Evolutionary conservation across 1,140 invertebrate genomes (phyloP), one percentile per base, ranked within the genome.

Genomic region (Neodiprion fabricii): DNA sequence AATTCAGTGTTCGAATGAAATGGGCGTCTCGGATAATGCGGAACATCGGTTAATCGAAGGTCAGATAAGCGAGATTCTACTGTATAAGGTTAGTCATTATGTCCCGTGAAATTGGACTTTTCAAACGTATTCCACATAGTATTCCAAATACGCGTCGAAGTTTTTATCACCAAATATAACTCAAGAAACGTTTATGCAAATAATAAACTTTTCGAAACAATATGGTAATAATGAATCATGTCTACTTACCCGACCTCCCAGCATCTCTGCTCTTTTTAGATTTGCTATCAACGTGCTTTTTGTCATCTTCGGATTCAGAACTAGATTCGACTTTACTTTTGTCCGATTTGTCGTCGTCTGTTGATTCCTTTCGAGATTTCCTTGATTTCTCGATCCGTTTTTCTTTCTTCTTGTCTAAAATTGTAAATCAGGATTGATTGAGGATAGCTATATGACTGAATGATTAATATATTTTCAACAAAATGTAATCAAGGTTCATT

Each of bases 341-440:
- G 8, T 87, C 85, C 23, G 85, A 85, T 73, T 87, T 87, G 11
- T 89, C 86, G 67, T 89, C 86, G 53, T 89, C 87, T 1, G 80
- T 83, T 3, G 86, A 86, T 12, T 77, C 49, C 76, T 85, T 87
- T 50, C 85, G 82, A 3, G 83, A 85, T 70, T 84, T 88, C 66
- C 84, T 81, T 0, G 79, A 48, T 69, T 85, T 87, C 5, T 86
- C 89, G 50, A 85, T 80, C 68, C 86, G 87, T 67, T 81, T 87
- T 5, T 84, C 74, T 74, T 87, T 90, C 71, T 86, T 90, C 21
- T 88, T 87, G 7, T 84, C 85, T 87, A 47, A 17, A 74, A 78
- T 40, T 40, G 28, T 40, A 40, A 40, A 40, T 40, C 28, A 48
- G 73, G 14, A 73, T 40, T 40, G 28, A 40, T 40, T 40, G 28